A percentile compares a stretch with the other conserved stretches of the same genome.
These are phyloP conservation scores for Drosophila ercepeae DNA, from an alignment of 1,140 invertebrate species.

Conservation along the genomic window DNA sequence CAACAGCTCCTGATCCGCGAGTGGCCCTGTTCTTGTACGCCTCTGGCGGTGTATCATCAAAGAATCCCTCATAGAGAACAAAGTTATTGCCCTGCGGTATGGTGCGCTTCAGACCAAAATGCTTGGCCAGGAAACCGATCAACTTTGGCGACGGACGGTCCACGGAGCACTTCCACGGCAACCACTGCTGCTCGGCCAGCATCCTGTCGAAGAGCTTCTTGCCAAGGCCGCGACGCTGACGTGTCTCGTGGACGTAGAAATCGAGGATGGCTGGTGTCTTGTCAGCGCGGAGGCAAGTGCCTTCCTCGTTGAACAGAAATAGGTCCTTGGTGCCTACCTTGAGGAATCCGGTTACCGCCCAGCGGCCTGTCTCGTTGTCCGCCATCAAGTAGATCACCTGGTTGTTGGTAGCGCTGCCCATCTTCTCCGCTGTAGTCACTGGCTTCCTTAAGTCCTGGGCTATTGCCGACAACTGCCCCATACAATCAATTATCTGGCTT, in stretches of 20 bases:
- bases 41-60: constrained; percentile 70
- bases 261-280: constrained; percentile 91
- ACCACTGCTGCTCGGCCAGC: constrained; percentile 88
- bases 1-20: background rate
- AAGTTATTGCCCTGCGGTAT: constrained; percentile 95
- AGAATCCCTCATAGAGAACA: constrained; percentile 93
- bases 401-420: background rate
- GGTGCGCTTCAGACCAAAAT: constrained; percentile 89
- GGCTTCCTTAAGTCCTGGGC: constrained; percentile 26
- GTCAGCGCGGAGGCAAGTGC: constrained; percentile 85
- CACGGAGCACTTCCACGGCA: constrained; percentile 90
- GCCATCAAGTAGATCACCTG: constrained; percentile 43
- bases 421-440: constrained; percentile 26
- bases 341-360: constrained; percentile 90
- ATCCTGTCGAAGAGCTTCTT: constrained; percentile 90
- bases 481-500: constrained; percentile 17
- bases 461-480: constrained; percentile 33
- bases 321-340: constrained; percentile 93
- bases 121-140: constrained; percentile 91
- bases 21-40: too few species aligned
- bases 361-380: constrained; percentile 83
- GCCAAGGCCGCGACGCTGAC: constrained; percentile 91
- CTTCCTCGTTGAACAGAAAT: constrained; percentile 90
- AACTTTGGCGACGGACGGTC: constrained; percentile 95
- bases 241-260: constrained; percentile 92